Conservation (phyloP, 2,888 invertebrate species). For the Pedicia rivosa region DNA sequence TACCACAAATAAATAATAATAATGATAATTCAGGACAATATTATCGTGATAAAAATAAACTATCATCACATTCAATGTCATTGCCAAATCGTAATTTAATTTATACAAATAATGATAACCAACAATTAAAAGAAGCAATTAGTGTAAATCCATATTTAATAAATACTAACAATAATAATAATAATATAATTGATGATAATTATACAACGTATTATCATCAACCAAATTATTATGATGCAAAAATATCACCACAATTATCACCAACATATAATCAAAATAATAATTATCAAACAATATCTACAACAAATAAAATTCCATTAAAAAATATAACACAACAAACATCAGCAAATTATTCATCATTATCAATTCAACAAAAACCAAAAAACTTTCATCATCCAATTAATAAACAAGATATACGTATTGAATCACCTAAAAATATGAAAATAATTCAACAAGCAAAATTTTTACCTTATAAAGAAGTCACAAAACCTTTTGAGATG, state of each 20-base stretch:
- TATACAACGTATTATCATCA: background rate
- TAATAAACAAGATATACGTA: constrained; percentile 28
- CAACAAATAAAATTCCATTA: too few relatives aligned
- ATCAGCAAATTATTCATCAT: constrained; percentile 1
- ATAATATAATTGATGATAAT: background rate
- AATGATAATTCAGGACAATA: constrained; percentile 8
- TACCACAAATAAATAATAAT: background rate
- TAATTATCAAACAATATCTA: background rate
- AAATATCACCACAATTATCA: background rate
- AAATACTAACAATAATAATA: background rate
- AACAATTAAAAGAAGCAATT: too few relatives aligned
- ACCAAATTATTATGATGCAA: too few relatives aligned
- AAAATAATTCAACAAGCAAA: constrained; percentile 77
- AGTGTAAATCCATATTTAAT: too few relatives aligned
- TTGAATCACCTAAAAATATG: constrained; percentile 67
- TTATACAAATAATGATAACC: constrained; percentile 6
- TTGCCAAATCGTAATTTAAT: constrained; percentile 6
- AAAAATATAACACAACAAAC: constrained; percentile 11
- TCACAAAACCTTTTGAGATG: constrained; percentile 95
- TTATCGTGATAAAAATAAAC: constrained; percentile 19
- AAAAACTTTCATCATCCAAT: background rate
- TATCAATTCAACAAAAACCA: background rate
- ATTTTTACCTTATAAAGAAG: constrained; percentile 82
- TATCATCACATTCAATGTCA: constrained; percentile 29
- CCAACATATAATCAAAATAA: background rate